Evolutionary conservation across 2,113 vertebrate genomes (phyloP), one percentile per base, ranked within the genome.

Genomic region (Crotophaga sulcirostris): DNA sequence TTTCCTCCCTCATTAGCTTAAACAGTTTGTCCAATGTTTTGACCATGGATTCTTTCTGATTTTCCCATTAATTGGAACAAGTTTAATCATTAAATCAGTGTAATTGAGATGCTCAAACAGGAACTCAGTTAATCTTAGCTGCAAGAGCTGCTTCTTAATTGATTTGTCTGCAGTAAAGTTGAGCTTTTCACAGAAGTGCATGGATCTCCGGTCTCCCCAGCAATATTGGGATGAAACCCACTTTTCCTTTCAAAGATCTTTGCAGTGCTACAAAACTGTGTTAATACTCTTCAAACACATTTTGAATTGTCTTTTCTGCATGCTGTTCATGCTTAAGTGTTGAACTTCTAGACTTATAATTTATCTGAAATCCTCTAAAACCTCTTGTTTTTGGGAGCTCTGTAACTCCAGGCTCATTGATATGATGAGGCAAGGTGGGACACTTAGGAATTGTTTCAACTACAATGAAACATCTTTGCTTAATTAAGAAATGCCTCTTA

Each of bases 401-500:
- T 83, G 14, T 78, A 83, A 62, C 58, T 77, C 26, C 42, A 76
- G n/a, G 19, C 26, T 80, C 67, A 42, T 34, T 83, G 67, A 74
- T 80, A 31, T 9, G 40, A 89, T 54, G 28, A 91, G 28, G 29
- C 23, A 91, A 87, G 59, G 15, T 19, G 42, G 38, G 55, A 79
- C 25, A 52, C 62, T 67, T 63, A 51, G 31, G 66, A 94, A 82
- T 68, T 94, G 28, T 58, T 96, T 79, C 59, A 85, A 74, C 40
- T 89, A 87, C 70, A 73, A 16, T 51, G 82, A 9, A 10, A 36
- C 72, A 86, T 83, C 75, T 82, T 87, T 29, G 34, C 62, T 77
- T 93, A 76, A 93, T 90, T 87, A 91, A 72, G 55, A 73, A 91
- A 36, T 40, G 34, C 74, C 59, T 95, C 70, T 79, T 33, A 59